phyloP scores from a whole-genome alignment of 2,797 vertebrate species.

The Mastacembelus armatus region DNA sequence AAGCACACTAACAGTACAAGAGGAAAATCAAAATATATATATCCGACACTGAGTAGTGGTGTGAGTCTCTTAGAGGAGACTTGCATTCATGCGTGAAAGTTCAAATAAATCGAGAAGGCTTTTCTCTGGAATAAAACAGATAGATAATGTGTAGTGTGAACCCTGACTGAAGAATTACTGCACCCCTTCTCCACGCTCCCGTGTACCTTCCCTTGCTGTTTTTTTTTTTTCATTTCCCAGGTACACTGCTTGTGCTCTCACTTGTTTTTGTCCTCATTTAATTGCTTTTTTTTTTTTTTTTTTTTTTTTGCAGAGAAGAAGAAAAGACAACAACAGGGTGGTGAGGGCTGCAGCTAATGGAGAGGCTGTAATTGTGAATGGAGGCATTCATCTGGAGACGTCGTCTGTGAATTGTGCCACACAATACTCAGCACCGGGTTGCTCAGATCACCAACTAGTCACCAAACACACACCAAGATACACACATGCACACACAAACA shows the following conservation, averaged over 20 bases:
- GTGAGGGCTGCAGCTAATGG: constrained; percentile 77
- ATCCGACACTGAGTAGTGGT: constrained; percentile 29
- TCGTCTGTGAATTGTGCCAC: constrained; percentile 76
- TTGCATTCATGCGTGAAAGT: constrained; percentile 47
- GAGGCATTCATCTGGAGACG: constrained; percentile 83
- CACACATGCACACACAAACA: constrained; percentile 39
- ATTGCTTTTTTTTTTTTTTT: constrained; percentile 75
- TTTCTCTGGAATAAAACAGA: constrained; percentile 47
- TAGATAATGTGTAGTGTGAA: constrained; percentile 43
- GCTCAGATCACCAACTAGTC: constrained; percentile 79
- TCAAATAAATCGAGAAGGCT: constrained; percentile 48
- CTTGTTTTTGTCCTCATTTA: constrained; percentile 82
- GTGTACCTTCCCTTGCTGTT: constrained; percentile 30
- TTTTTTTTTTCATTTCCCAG: constrained; percentile 59
- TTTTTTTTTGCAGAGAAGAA: constrained; percentile 66
- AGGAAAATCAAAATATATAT: constrained; percentile 29
- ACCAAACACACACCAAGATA: constrained; percentile 49
- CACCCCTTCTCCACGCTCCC: constrained; percentile 19
- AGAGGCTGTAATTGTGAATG: constrained; percentile 84
- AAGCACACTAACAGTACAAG: constrained; percentile 15
- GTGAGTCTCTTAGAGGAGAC: constrained; percentile 44
- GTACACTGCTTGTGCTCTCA: constrained; percentile 69
- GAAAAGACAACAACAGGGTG: constrained; percentile 77
- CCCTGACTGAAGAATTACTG: constrained; percentile 52
- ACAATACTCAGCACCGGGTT: constrained; percentile 76